phyloP scores from a whole-genome alignment of 2,888 invertebrate genomes.

The Epicampocera succincta region DNA sequence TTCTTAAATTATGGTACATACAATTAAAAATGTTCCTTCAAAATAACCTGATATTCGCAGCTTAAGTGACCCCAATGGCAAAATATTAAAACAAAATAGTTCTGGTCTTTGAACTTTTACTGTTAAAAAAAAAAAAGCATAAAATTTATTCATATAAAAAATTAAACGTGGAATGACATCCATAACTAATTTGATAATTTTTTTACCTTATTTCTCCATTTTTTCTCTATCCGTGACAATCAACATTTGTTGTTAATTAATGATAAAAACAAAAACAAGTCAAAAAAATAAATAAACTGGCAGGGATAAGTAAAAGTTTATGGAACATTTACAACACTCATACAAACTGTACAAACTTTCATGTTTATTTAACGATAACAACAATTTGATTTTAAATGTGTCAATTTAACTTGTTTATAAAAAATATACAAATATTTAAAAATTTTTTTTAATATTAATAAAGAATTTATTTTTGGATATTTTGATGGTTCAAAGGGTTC shows the following conservation, averaged over 20 bases:
- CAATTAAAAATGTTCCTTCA: too few species aligned
- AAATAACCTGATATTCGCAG: too few species aligned
- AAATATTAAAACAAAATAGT: too few species aligned
- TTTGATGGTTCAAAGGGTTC: too few species aligned
- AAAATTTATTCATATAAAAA: neutral
- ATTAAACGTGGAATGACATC: slow-evolving; percentile 18
- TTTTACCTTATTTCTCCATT: slow-evolving; percentile 11
- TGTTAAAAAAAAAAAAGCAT: slow-evolving; percentile 32
- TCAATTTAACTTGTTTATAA: slow-evolving; percentile 19
- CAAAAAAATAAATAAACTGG: slow-evolving; percentile 29
- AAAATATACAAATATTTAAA: neutral
- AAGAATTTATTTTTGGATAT: too few species aligned
- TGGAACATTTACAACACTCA: slow-evolving; percentile 28
- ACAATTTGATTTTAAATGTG: slow-evolving; percentile 27
- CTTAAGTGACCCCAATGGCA: too few species aligned
- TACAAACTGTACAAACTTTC: slow-evolving; percentile 7
- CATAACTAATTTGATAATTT: slow-evolving; percentile 50
- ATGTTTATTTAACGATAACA: slow-evolving; percentile 1
- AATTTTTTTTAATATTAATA: too few species aligned
- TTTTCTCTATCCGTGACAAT: slow-evolving; percentile 53
- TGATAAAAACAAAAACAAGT: slow-evolving; percentile 35
- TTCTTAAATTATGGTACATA: too few species aligned
- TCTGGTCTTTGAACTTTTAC: slow-evolving; percentile 41
- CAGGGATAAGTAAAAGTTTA: slow-evolving; percentile 55
- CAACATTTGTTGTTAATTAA: slow-evolving; percentile 67